phyloP scores from a whole-genome alignment of 2,888 invertebrate species.

The Mimumesa dahlbomi region DNA sequence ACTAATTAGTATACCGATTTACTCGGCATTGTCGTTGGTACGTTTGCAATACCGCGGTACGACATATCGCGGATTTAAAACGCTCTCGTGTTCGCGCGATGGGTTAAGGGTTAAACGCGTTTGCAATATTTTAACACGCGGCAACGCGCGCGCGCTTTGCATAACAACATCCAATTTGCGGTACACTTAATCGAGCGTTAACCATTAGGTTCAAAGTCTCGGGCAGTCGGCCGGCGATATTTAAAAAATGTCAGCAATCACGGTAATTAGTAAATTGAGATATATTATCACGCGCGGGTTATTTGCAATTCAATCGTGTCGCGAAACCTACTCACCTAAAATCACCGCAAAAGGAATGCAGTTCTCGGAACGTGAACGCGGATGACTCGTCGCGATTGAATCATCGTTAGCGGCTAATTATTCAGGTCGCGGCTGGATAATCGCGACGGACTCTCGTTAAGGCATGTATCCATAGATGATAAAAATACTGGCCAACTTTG shows the following conservation, averaged over 20 bases:
- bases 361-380: constrained; percentile 38
- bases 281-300: not conserved
- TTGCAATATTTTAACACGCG: too few relatives aligned
- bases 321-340: constrained; percentile 42
- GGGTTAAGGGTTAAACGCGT: too few relatives aligned
- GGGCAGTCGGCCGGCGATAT: not conserved
- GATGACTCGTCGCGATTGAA: constrained; percentile 56
- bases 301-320: constrained; percentile 36
- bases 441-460: constrained; percentile 44
- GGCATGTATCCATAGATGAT: too few relatives aligned
- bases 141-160: too few relatives aligned
- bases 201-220: not conserved
- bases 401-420: constrained; percentile 59
- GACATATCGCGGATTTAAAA: too few relatives aligned
- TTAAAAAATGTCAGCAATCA: not conserved
- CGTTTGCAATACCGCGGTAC: too few relatives aligned
- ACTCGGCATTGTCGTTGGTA: too few relatives aligned
- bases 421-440: constrained; percentile 58
- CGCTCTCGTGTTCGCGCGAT: too few relatives aligned
- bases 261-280: constrained; percentile 40
- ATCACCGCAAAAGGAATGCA: constrained; percentile 52
- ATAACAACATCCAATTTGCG: too few relatives aligned
- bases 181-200: too few relatives aligned
- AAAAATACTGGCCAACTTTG: too few relatives aligned
- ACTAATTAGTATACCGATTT: too few relatives aligned